These are phyloP conservation scores for Scytalopus superciliaris DNA, from an alignment of 2,113 vertebrate species.

Conservation along the genomic window DNA sequence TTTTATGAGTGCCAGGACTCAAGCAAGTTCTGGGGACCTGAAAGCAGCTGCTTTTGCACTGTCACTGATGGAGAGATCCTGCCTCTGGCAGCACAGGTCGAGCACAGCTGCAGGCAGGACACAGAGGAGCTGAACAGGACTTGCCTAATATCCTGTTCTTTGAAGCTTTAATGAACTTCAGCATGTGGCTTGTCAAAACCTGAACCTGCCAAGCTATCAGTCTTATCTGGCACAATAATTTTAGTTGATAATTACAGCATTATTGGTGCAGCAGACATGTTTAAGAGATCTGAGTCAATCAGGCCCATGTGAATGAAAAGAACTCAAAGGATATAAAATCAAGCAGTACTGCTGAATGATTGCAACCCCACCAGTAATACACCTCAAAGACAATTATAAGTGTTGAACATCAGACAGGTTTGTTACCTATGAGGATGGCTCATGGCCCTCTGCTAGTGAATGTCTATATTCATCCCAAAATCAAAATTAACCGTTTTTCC, in stretches of 20 bases:
- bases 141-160: background rate
- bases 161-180: background rate
- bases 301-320: background rate
- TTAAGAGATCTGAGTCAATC: background rate
- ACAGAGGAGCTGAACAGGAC: background rate
- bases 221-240: background rate
- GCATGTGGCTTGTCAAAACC: background rate
- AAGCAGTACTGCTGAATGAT: background rate
- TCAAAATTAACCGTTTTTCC: background rate
- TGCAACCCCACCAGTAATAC: background rate
- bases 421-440: background rate
- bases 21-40: background rate
- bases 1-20: background rate
- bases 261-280: background rate
- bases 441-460: background rate
- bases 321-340: background rate
- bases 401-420: background rate
- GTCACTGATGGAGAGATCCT: accelerated
- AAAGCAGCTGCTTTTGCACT: background rate
- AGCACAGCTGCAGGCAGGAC: background rate
- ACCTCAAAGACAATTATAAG: background rate
- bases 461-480: background rate
- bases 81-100: accelerated
- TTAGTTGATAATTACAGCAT: background rate
- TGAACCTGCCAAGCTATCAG: background rate